phyloP scores from a whole-genome alignment of 2,797 vertebrate species.

The Melanotaenia boesemani region DNA sequence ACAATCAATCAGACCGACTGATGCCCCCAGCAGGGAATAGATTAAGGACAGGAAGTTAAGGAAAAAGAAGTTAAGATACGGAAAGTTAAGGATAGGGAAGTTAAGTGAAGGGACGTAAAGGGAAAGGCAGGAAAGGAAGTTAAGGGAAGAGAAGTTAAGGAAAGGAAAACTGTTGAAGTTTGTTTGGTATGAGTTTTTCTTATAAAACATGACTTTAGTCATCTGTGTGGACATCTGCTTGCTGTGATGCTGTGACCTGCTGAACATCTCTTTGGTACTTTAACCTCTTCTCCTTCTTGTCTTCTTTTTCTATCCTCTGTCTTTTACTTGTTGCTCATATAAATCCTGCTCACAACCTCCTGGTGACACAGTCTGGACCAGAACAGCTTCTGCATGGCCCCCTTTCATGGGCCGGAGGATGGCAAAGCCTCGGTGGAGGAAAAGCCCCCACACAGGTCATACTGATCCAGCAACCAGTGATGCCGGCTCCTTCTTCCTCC shows the following conservation, averaged over 20 bases:
- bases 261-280: conserved; percentile 38
- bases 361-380: conserved; percentile 64
- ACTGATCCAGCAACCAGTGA: conserved; percentile 70
- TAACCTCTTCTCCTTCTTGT: conserved; percentile 41
- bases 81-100: too few relatives aligned
- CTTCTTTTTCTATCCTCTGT: conserved; percentile 17
- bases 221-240: too few relatives aligned
- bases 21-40: too few relatives aligned
- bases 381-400: conserved; percentile 67
- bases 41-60: too few relatives aligned
- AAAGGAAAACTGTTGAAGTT: too few relatives aligned
- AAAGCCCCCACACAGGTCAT: conserved; percentile 68
- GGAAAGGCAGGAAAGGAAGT: too few relatives aligned
- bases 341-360: conserved; percentile 48
- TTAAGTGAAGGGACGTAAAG: too few relatives aligned
- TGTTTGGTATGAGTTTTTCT: too few relatives aligned
- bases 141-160: too few relatives aligned
- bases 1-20: too few relatives aligned
- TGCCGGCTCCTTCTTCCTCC: conserved; percentile 24
- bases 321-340: conserved; percentile 24
- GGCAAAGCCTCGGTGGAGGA: conserved; percentile 40
- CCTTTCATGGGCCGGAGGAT: conserved; percentile 64
- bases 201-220: too few relatives aligned
- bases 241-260: background rate
- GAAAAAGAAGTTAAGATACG: too few relatives aligned